Evolutionary conservation across 2,113 vertebrate genomes (phyloP), one percentile per base, ranked within the genome.

Genomic region (Pangasianodon gigas): DNA sequence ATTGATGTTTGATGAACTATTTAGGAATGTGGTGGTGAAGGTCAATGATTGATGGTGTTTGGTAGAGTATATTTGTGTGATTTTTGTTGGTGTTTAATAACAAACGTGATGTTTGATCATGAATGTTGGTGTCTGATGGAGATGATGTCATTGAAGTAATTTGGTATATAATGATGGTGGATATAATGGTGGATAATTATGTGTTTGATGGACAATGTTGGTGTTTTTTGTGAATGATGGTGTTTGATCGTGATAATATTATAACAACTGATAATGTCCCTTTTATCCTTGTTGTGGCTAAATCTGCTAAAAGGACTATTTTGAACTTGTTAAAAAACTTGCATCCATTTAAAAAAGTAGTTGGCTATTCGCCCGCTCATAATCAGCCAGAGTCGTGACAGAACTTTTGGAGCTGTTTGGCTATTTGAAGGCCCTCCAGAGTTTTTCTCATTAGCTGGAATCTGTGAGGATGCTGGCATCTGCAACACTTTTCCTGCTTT

Each of bases 401-500:
- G 54, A 3, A 2, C 37, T 18, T 77, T 2, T 80, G 69, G 54
- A 79, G 52, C n/a, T 48, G 56, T 54, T 80, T 29, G 74, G 56
- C 52, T 79, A 60, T 80, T n/a, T 80, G 86, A 80, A 80, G 56
- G 29, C 58, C 29, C 19, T 87, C 86, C 41, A 32, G 75, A n/a
- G 29, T 51, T 48, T 41, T 48, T 37, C 77, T 82, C 74, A 67
- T 88, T 82, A 82, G 87, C 87, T 67, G 56, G 19, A 81, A 24
- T 79, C 77, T 81, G 77, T 13, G n/a, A 52, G 77, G 18, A 67
- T 18, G 29, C n/a, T 67, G 77, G 87, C 58, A 13, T 51, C 46
- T 37, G 77, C 87, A 51, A 74, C 87, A 88, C 75, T 75, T 87
- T 58, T 26, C 67, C 85, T 46, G 32, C 74, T 87, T 79, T 87